These are phyloP conservation scores for Cantharis nigra DNA, from an alignment of 2,888 invertebrate genomes.

Conservation along the genomic window DNA sequence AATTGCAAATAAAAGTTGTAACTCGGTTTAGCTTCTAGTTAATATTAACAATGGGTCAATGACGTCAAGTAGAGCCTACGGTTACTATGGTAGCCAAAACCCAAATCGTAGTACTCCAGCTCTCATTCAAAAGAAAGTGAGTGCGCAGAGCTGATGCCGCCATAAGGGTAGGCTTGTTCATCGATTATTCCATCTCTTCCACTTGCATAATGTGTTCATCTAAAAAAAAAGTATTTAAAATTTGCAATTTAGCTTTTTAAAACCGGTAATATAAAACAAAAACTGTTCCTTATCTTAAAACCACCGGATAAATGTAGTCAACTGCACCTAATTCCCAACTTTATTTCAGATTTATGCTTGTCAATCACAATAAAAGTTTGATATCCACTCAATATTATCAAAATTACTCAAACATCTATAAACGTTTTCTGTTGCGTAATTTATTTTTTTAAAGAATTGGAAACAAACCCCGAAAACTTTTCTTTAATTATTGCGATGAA, in stretches of 20 bases:
- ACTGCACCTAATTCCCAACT: neutral
- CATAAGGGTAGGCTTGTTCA: constrained; percentile 23
- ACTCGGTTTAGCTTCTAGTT: constrained; percentile 17
- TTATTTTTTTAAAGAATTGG: neutral
- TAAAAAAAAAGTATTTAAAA: neutral
- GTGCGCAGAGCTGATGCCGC: constrained; percentile 29
- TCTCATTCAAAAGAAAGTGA: constrained; percentile 34
- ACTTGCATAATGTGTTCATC: constrained; percentile 2
- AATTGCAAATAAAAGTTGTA: constrained; percentile 18
- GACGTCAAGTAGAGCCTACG: constrained; percentile 26
- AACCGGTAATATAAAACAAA: neutral
- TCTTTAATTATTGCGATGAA: neutral
- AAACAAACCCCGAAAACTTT: neutral
- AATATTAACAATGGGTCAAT: constrained; percentile 32
- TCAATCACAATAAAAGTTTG: neutral
- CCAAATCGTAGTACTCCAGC: constrained; percentile 34
- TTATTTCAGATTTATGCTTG: neutral
- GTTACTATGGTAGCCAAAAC: constrained; percentile 32
- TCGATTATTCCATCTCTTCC: constrained; percentile 26
- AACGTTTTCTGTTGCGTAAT: neutral
- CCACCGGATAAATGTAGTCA: neutral
- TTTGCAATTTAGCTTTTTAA: neutral
- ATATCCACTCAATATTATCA: neutral
- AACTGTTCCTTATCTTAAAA: neutral
- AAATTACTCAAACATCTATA: neutral